These are phyloP conservation scores for Trachelus tabidus DNA, from an alignment of 2,888 invertebrate species.

Conservation along the genomic window DNA sequence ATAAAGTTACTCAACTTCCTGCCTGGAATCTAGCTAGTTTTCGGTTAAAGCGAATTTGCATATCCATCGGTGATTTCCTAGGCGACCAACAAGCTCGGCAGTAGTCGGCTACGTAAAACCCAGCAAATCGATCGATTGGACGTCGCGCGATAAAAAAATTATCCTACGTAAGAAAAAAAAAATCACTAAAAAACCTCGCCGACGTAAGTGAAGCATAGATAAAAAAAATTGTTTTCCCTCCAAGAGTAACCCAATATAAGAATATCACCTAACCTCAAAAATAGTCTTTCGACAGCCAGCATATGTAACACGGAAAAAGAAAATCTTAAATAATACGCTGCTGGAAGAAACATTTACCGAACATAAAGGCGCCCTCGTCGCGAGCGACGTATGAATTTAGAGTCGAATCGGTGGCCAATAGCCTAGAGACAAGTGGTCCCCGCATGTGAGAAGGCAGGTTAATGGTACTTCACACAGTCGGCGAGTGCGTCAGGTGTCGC, in stretches of 20 bases:
- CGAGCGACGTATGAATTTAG: neutral
- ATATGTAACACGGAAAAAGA: neutral
- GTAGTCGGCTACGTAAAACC: neutral
- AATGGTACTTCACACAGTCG: conserved; percentile 56
- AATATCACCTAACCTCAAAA: no score
- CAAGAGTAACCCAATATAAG: no score
- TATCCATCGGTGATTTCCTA: neutral
- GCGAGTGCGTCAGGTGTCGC: conserved; percentile 59
- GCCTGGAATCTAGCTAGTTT: neutral
- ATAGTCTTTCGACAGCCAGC: no score
- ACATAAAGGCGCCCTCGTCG: neutral
- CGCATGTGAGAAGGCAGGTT: conserved; percentile 57
- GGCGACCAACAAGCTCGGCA: neutral
- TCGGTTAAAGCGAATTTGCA: conserved; percentile 1
- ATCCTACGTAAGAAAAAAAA: neutral
- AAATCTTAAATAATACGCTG: neutral
- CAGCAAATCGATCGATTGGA: neutral
- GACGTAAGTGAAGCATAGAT: no score
- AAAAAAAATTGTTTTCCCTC: no score
- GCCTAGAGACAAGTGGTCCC: conserved; percentile 9
- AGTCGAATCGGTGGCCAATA: neutral
- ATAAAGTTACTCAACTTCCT: conserved; percentile 13
- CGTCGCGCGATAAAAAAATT: neutral
- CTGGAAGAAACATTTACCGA: neutral
- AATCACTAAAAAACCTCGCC: neutral